Percentiles rank a stretch among this genome's conserved stretches.
phyloP scores from a whole-genome alignment of 2,797 vertebrate species.

The Mustela erminea region DNA sequence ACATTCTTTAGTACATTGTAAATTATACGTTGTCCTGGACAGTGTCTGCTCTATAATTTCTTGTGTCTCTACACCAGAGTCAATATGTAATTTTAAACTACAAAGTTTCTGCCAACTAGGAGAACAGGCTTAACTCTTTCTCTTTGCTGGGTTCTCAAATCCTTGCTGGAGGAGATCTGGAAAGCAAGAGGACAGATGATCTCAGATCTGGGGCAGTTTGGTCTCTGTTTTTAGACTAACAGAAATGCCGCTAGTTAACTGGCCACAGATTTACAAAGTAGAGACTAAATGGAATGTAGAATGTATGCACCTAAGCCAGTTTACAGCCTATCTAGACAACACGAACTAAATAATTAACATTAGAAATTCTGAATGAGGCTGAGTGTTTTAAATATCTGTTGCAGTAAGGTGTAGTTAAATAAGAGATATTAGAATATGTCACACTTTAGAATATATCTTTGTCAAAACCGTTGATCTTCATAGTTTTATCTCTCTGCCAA shows the following conservation, averaged over 20 bases:
- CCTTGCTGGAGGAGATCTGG: slow-evolving; percentile 60
- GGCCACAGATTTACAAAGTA: slow-evolving; percentile 71
- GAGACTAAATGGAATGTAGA: slow-evolving; percentile 75
- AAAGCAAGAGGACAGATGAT: slow-evolving; percentile 65
- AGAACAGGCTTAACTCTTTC: slow-evolving; percentile 91
- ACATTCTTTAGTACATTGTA: slow-evolving; percentile 94
- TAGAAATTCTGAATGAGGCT: slow-evolving; percentile 65
- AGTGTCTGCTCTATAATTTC: slow-evolving; percentile 95
- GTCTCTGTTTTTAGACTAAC: slow-evolving; percentile 67
- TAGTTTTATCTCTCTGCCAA: not conserved
- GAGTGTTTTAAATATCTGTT: not conserved
- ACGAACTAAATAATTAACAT: slow-evolving; percentile 59
- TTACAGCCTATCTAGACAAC: slow-evolving; percentile 65
- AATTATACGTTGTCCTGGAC: slow-evolving; percentile 96
- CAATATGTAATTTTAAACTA: slow-evolving; percentile 95
- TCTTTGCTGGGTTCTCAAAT: slow-evolving; percentile 81
- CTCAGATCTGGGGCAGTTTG: slow-evolving; percentile 70
- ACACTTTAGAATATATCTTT: slow-evolving; percentile 12
- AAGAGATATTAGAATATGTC: not conserved
- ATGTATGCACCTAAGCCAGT: slow-evolving; percentile 62
- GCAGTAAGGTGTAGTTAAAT: slow-evolving; percentile 3
- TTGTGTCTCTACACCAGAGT: slow-evolving; percentile 94
- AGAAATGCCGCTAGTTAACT: slow-evolving; percentile 80
- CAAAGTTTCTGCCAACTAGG: slow-evolving; percentile 92
- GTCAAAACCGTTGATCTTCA: not conserved